Base-by-base conservation (phyloP, 2,797 vertebrate genomes). In the Tympanoctomys barrerae region DNA sequence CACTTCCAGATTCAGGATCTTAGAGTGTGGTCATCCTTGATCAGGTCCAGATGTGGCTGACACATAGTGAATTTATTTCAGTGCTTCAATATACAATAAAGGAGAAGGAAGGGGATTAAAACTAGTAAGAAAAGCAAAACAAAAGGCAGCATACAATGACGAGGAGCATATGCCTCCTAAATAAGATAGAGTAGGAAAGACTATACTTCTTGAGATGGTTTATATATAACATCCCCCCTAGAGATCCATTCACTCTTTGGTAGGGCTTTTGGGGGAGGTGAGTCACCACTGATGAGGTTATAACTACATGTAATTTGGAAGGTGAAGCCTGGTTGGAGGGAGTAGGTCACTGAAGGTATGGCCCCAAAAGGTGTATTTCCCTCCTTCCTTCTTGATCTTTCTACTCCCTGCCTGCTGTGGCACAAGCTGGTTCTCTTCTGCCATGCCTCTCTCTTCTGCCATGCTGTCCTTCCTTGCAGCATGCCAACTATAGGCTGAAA, bases 1-100 rank as follows among this genome's bases (percentile, higher is more conserved):
- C 73, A 73, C 19, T 19, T 42, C 36, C 70, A 85, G 73, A 89
- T 85, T 94, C 61, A 84, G 79, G n/a, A 80, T 79, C 78, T 93
- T 54, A 85, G 22, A 79, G 24, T 31, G 1, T 2, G 49, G 12
- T 87, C 42, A 83, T 19, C 64, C 93, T 89, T 46, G 12, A 87
- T 71, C 21, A 46, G 39, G 61, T 89, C 42, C 61, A 71, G 33
- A 49, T 89, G 8, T 66, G 24, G 46, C 80, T 91, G 31, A 84
- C 57, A 36, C 94, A 42, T 80, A 84, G 75, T 68, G 19, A 70
- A 77, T 57, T 26, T n/a, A 49, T 42, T 26, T 7, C 10, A 83
- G 16, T 16, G 33, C 9, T 54, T 24, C 62, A 71, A 87, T 61
- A 70, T 16, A 61, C 64, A 81, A n/a, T 36, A 86, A 87, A 80